Evolutionary conservation across 2,888 invertebrate species (phyloP).

Genomic region (Troides aeacus): DNA sequence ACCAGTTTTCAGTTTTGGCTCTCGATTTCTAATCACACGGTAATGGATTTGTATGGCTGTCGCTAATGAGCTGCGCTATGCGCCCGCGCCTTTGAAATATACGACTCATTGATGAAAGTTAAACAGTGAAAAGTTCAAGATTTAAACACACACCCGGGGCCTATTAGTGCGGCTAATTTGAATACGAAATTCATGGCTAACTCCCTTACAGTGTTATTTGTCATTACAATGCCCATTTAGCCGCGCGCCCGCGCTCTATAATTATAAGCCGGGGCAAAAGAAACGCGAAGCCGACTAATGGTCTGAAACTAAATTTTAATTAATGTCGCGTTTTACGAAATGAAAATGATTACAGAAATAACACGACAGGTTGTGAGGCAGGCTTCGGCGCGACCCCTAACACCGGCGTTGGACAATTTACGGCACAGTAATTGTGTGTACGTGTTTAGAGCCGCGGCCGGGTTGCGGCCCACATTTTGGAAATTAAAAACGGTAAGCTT

Average conservation of each 20-base stretch:
- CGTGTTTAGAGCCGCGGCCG: slow-evolving; percentile 64
- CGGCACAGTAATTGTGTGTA: slow-evolving; percentile 73
- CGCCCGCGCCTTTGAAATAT: slow-evolving; percentile 42
- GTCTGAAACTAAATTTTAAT: slow-evolving; percentile 81
- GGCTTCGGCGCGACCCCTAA: slow-evolving; percentile 47
- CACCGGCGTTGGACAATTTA: slow-evolving; percentile 72
- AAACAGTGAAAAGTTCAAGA: slow-evolving; percentile 51
- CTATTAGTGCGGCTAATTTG: slow-evolving; percentile 74
- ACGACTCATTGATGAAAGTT: slow-evolving; percentile 57
- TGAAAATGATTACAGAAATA: slow-evolving; percentile 78
- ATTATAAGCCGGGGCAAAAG: slow-evolving; percentile 72
- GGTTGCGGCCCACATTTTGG: slow-evolving; percentile 72
- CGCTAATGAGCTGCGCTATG: slow-evolving; percentile 38
- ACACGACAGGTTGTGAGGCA: slow-evolving; percentile 65
- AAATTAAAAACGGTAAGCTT: slow-evolving; percentile 79
- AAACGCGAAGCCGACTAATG: slow-evolving; percentile 78
- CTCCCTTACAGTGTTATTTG: slow-evolving; percentile 76
- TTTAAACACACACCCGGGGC: slow-evolving; percentile 63
- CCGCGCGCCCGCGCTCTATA: slow-evolving; percentile 71
- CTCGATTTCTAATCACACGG: slow-evolving; percentile 67
- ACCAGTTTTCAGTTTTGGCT: slow-evolving; percentile 63
- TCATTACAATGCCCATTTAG: slow-evolving; percentile 76
- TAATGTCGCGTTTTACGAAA: slow-evolving; percentile 79
- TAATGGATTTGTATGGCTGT: slow-evolving; percentile 47
- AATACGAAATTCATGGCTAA: slow-evolving; percentile 76